phyloP scores from a whole-genome alignment of 2,888 invertebrate genomes.

The Lamproptera curius region DNA sequence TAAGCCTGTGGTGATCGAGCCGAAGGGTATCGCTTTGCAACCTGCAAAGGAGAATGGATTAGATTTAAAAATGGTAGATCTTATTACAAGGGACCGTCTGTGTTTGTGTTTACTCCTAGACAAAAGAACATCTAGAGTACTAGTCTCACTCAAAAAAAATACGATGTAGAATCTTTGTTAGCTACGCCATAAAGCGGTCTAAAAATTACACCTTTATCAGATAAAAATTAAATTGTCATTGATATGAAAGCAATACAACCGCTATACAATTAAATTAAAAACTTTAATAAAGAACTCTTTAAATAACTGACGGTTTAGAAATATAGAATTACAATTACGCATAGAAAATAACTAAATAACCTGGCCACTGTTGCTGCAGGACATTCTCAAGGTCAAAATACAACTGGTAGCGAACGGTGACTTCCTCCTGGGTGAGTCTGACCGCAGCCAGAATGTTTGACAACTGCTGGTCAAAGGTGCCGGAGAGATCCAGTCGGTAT shows the following conservation, averaged over 20 bases:
- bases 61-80: no score
- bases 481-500: slow-evolving; percentile 48
- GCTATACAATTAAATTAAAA: not conserved
- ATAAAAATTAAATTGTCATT: not conserved
- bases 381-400: slow-evolving; percentile 61
- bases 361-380: slow-evolving; percentile 56
- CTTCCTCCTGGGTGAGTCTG: slow-evolving; percentile 53
- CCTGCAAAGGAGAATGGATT: no score
- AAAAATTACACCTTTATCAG: not conserved
- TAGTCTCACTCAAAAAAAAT: no score
- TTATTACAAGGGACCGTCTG: no score
- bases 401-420: slow-evolving; percentile 45
- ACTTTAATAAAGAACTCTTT: not conserved
- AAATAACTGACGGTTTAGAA: not conserved
- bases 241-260: not conserved
- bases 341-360: slow-evolving; percentile 28
- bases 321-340: not conserved
- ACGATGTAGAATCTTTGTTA: not conserved
- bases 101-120: no score
- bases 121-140: no score
- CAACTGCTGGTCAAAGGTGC: slow-evolving; percentile 61
- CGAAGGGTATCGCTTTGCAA: slow-evolving; percentile 78
- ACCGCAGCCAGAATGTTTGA: slow-evolving; percentile 46
- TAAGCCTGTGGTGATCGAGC: slow-evolving; percentile 85
- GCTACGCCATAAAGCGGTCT: not conserved